Percentiles rank a stretch among this genome's conserved stretches.
Conservation (phyloP, 2,797 vertebrate genomes). For the Onychomys leucogaster region DNA sequence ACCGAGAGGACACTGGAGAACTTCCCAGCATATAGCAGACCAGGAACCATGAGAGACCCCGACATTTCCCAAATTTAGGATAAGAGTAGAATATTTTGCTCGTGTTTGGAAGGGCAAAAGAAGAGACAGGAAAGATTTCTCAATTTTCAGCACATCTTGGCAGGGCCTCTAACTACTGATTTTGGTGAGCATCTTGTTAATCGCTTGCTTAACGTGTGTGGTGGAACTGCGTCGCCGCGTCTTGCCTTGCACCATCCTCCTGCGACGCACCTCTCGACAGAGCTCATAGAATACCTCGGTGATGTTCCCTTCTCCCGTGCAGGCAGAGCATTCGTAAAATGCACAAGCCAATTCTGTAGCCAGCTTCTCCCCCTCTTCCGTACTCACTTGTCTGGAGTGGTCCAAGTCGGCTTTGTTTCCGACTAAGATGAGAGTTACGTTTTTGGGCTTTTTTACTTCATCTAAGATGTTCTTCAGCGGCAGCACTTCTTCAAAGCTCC, state of each 20-base stretch:
- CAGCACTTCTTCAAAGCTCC: constrained; percentile 96
- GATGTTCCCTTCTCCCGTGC: constrained; percentile 94
- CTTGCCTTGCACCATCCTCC: constrained; percentile 96
- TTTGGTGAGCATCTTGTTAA: constrained; percentile 99
- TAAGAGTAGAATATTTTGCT: constrained; percentile 38
- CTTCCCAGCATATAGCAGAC: not conserved
- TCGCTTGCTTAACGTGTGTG: constrained; percentile 98
- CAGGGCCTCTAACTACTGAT: constrained; percentile 93
- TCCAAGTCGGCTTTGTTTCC: constrained; percentile 98
- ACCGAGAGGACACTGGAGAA: not conserved
- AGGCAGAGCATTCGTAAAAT: constrained; percentile 98
- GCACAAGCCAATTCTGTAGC: constrained; percentile 97
- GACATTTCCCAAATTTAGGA: constrained; percentile 23
- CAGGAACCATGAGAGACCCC: not conserved
- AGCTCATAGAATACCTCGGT: constrained; percentile 97
- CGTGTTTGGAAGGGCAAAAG: not conserved
- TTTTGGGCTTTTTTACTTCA: constrained; percentile 97
- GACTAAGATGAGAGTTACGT: constrained; percentile 95
- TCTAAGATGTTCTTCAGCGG: constrained; percentile 94
- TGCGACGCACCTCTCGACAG: constrained; percentile 95
- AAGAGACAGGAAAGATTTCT: constrained; percentile 67
- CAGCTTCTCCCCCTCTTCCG: constrained; percentile 96
- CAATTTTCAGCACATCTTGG: not conserved
- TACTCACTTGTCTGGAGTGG: constrained; percentile 95
- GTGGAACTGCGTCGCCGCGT: constrained; percentile 96